These are phyloP conservation scores for Drosophila prostipennis DNA, from an alignment of 2,888 invertebrate genomes.

Conservation along the genomic window DNA sequence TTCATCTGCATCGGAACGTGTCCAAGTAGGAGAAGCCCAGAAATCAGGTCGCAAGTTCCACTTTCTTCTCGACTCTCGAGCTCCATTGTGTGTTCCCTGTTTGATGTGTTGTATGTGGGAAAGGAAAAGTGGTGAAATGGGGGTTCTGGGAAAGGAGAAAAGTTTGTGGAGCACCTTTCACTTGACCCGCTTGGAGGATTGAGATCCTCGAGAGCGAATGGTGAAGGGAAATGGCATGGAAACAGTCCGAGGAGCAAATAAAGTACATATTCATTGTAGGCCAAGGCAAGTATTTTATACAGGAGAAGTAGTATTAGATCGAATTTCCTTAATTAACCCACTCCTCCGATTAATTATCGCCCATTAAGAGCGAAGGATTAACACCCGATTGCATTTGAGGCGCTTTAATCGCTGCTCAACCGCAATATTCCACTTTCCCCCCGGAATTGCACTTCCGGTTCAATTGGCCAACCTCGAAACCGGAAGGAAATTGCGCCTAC, in stretches of 20 bases:
- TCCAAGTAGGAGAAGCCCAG: slow-evolving; percentile 32
- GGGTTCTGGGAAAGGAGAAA: slow-evolving; percentile 9
- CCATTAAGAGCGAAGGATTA: slow-evolving; percentile 20
- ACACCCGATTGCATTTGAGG: slow-evolving; percentile 35
- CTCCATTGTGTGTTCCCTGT: slow-evolving; percentile 43
- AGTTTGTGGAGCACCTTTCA: slow-evolving; percentile 46
- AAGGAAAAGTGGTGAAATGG: slow-evolving; percentile 5
- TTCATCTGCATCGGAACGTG: slow-evolving; percentile 40
- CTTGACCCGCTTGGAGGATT: slow-evolving; percentile 43
- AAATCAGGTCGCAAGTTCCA: slow-evolving; percentile 55
- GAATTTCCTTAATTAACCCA: slow-evolving; percentile 11
- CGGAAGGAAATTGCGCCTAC: slow-evolving; percentile 41
- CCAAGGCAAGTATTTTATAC: slow-evolving; percentile 32
- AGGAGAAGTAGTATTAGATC: not conserved
- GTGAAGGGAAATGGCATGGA: slow-evolving; percentile 30
- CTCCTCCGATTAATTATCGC: slow-evolving; percentile 23
- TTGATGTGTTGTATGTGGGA: slow-evolving; percentile 31
- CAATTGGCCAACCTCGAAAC: slow-evolving; percentile 23
- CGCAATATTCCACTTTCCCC: slow-evolving; percentile 7
- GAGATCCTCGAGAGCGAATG: slow-evolving; percentile 22
- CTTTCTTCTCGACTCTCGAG: slow-evolving; percentile 35
- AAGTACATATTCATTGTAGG: slow-evolving; percentile 47
- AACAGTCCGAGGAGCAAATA: slow-evolving; percentile 33
- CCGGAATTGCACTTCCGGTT: slow-evolving; percentile 22
- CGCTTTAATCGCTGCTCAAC: slow-evolving; percentile 37